A percentile compares a stretch with the other conserved stretches of the same genome.
These are phyloP conservation scores for Tetraneura akinire DNA, from an alignment of 1,140 invertebrate species.

Conservation along the genomic window DNA sequence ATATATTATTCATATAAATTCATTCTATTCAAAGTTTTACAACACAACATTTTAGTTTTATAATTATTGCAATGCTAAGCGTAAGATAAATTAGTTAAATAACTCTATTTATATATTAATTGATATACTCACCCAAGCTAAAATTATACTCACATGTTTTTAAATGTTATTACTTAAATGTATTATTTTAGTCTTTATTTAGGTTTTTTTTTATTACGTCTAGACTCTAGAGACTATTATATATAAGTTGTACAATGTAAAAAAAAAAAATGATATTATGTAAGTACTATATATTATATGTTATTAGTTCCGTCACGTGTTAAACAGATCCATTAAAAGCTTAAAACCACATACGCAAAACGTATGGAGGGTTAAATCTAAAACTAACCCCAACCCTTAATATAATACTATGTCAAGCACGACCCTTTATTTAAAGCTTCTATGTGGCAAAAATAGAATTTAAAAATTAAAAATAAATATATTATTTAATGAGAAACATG, in stretches of 20 bases:
- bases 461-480: neutral
- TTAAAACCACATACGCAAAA: constrained; percentile 15
- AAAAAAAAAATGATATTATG: too few relatives aligned
- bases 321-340: constrained; percentile 40
- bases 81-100: too few relatives aligned
- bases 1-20: too few relatives aligned
- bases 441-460: constrained; percentile 9
- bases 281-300: neutral
- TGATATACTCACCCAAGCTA: too few relatives aligned
- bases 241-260: neutral
- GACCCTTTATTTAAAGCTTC: constrained; percentile 22
- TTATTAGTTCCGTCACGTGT: constrained; percentile 31
- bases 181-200: neutral
- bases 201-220: too few relatives aligned
- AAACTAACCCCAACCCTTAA: constrained; percentile 33
- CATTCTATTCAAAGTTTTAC: too few relatives aligned
- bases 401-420: constrained; percentile 14
- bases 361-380: neutral
- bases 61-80: too few relatives aligned
- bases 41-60: too few relatives aligned
- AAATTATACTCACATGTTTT: too few relatives aligned
- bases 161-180: neutral
- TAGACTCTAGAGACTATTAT: neutral
- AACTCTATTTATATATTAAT: too few relatives aligned
- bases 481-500: neutral